phyloP scores from a whole-genome alignment of 2,797 vertebrate species.

The Diceros bicornis region DNA sequence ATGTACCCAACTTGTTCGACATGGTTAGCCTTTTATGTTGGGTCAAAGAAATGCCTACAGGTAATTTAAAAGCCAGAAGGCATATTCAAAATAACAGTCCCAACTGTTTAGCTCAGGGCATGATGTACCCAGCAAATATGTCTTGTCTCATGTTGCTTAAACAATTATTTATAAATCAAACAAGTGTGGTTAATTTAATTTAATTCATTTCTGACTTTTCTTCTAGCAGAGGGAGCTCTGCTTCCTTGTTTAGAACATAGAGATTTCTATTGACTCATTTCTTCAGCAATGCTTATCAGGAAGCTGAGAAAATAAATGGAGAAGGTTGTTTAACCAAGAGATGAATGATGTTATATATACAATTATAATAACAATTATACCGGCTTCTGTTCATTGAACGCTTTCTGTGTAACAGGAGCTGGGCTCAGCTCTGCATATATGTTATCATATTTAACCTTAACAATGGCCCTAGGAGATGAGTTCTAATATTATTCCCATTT shows the following conservation, averaged over 20 bases:
- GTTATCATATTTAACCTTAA: not conserved
- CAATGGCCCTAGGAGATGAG: not conserved
- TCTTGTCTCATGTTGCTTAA: slow-evolving; percentile 65
- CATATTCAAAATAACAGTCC: slow-evolving; percentile 54
- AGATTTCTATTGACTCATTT: slow-evolving; percentile 43
- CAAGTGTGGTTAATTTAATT: slow-evolving; percentile 69
- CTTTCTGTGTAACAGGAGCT: not conserved
- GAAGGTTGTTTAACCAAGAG: slow-evolving; percentile 37
- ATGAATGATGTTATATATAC: not conserved
- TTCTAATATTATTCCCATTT: not conserved
- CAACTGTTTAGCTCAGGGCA: slow-evolving; percentile 58
- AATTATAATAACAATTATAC: not conserved
- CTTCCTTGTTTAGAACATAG: slow-evolving; percentile 24
- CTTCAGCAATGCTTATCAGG: slow-evolving; percentile 26
- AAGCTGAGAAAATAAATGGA: slow-evolving; percentile 47
- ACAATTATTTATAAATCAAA: slow-evolving; percentile 72
- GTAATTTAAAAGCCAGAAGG: slow-evolving; percentile 50
- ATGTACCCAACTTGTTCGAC: not conserved
- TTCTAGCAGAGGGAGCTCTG: not conserved
- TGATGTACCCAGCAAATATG: slow-evolving; percentile 61
- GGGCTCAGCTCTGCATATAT: not conserved
- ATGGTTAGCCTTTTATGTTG: not conserved
- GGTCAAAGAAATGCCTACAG: slow-evolving; percentile 45
- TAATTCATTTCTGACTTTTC: slow-evolving; percentile 70
- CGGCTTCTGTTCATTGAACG: not conserved